phyloP scores from a whole-genome alignment of 2,888 invertebrate genomes.

The Heliothis peltigera region DNA sequence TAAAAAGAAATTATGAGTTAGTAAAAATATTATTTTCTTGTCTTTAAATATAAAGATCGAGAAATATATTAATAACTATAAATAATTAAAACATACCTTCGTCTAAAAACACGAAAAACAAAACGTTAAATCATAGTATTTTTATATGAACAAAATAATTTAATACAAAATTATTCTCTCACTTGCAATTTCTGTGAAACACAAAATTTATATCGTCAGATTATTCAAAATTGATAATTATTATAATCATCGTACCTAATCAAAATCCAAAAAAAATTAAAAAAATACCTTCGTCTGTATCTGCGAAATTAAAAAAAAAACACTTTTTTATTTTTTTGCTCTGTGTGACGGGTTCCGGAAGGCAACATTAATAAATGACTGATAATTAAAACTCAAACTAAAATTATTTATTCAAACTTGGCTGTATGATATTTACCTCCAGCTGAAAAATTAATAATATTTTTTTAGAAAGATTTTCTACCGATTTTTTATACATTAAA shows the following conservation, averaged over 20 bases:
- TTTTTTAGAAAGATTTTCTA: too few species aligned
- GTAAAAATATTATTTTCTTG: too few species aligned
- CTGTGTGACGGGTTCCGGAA: too few species aligned
- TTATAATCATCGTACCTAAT: background rate
- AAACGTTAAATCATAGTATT: conserved; percentile 13
- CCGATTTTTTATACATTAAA: too few species aligned
- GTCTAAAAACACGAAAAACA: conserved; percentile 45
- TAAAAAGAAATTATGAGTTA: conserved; percentile 14
- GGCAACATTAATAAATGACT: too few species aligned
- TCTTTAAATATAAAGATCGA: too few species aligned
- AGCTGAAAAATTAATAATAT: too few species aligned
- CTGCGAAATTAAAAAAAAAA: conserved; percentile 22
- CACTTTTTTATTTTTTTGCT: too few species aligned
- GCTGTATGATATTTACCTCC: too few species aligned
- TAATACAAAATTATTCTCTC: conserved; percentile 13
- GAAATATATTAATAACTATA: too few species aligned
- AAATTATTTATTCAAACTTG: too few species aligned
- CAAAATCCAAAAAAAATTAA: background rate
- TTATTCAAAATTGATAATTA: background rate
- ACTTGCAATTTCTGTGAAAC: conserved; percentile 40
- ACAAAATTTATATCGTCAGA: background rate
- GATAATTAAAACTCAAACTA: too few species aligned
- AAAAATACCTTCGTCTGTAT: conserved; percentile 47
- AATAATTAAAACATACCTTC: conserved; percentile 58
- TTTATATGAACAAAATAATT: conserved; percentile 37